Conservation (phyloP, 2,797 vertebrate species). For the Malacoraja senta region DNA sequence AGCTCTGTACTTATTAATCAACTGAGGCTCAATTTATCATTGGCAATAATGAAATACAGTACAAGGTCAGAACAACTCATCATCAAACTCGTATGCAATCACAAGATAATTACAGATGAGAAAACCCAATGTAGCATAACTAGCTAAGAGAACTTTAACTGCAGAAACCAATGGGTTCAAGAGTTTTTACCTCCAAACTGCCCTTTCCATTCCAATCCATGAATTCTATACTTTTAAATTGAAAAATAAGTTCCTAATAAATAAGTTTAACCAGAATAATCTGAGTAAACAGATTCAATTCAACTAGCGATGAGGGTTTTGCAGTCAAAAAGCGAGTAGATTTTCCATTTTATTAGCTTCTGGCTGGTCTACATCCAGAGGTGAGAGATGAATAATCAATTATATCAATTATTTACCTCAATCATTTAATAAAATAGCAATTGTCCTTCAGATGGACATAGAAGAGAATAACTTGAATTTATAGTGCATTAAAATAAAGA, state of each 20-base stretch:
- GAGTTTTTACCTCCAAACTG: neutral
- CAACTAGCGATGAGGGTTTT: neutral
- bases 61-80: neutral
- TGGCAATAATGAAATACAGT: neutral
- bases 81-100: neutral
- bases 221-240: neutral
- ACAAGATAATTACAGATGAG: slow-evolving; percentile 14
- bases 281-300: neutral
- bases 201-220: neutral
- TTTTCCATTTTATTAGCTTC: neutral
- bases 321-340: neutral
- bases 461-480: neutral
- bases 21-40: slow-evolving; percentile 16
- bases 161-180: neutral
- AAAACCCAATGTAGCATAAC: neutral
- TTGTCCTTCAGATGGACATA: neutral
- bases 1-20: neutral
- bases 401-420: neutral
- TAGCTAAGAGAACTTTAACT: neutral
- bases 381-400: neutral
- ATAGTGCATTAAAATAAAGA: too few relatives aligned
- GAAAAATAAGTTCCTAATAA: neutral
- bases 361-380: neutral
- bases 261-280: neutral
- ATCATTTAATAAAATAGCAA: neutral